phyloP scores from a whole-genome alignment of 2,113 vertebrate genomes.

The Apaloderma vittatum region DNA sequence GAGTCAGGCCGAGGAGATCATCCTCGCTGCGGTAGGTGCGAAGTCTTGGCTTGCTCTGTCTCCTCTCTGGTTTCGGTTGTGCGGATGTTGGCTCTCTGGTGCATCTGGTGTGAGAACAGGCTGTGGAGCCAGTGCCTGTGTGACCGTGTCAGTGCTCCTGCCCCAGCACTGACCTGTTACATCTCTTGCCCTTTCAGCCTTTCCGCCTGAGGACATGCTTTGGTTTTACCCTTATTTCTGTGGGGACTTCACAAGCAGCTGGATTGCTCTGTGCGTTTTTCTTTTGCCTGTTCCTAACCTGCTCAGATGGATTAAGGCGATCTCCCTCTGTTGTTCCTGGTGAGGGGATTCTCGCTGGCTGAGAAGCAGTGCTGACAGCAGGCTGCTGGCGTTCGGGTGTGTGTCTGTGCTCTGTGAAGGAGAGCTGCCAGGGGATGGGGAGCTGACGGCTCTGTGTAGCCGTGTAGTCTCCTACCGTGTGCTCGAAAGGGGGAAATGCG shows the following conservation, averaged over 20 bases:
- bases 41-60: neutral
- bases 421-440: neutral
- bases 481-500: neutral
- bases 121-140: accelerated
- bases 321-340: neutral
- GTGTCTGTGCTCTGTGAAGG: neutral
- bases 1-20: accelerated
- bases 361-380: neutral
- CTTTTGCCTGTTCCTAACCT: neutral
- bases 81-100: accelerated
- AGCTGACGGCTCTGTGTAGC: neutral
- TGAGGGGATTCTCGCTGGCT: neutral
- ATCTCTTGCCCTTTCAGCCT: neutral
- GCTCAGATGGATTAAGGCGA: neutral
- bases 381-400: too few species aligned
- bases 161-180: neutral
- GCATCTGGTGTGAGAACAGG: accelerated
- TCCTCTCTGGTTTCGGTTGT: neutral
- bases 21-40: neutral
- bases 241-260: neutral
- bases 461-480: accelerated
- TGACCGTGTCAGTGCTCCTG: neutral
- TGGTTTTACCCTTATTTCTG: neutral
- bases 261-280: neutral
- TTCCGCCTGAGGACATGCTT: neutral